phyloP scores from a whole-genome alignment of 2,888 invertebrate genomes.

The Sarcophaga rosellei region DNA sequence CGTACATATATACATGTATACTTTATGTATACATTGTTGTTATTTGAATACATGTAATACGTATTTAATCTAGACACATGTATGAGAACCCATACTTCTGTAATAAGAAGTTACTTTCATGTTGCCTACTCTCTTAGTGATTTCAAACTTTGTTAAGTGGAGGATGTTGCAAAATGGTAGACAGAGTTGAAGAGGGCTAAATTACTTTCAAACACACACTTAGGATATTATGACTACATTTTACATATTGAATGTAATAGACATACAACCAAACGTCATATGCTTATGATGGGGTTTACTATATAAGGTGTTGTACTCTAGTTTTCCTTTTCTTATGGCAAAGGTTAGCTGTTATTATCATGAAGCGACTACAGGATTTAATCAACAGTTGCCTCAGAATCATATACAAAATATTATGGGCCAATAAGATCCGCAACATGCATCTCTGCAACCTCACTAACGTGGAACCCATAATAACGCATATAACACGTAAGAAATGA shows the following conservation, averaged over 20 bases:
- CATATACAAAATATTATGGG: no score
- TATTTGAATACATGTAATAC: background rate
- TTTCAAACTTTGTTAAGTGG: background rate
- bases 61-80: background rate
- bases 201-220: background rate
- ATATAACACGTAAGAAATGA: no score
- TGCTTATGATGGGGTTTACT: no score
- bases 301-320: no score
- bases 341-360: no score
- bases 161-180: background rate
- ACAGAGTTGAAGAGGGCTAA: background rate
- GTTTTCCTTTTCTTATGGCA: no score
- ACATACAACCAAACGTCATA: slow-evolving; percentile 38
- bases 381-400: no score
- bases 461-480: no score
- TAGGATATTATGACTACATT: background rate
- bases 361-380: no score
- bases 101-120: background rate
- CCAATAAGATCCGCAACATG: no score
- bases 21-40: background rate
- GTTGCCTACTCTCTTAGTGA: background rate
- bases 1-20: background rate
- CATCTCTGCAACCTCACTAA: no score
- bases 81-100: background rate
- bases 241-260: slow-evolving; percentile 46